Percentiles rank a stretch among this genome's conserved stretches.
These are phyloP conservation scores for Callyntrura sp. DNA, from an alignment of 2,888 invertebrate species.

Conservation along the genomic window DNA sequence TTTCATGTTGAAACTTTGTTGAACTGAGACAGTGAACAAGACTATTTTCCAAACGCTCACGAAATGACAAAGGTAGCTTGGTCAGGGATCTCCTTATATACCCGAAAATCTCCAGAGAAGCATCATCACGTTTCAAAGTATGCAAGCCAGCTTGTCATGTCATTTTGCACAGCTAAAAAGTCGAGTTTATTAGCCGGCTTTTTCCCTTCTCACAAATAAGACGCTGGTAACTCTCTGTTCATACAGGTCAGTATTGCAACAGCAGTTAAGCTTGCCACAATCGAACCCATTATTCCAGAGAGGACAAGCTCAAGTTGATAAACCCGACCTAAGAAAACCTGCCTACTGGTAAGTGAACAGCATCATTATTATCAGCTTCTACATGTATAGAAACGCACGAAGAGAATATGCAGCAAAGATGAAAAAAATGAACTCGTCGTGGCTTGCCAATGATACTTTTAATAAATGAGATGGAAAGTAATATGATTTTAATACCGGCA, in stretches of 20 bases:
- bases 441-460: slow-evolving; percentile 1
- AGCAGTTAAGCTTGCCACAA: too few species aligned
- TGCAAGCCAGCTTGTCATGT: too few species aligned
- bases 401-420: background rate
- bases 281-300: background rate
- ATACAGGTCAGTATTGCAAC: slow-evolving; percentile 55
- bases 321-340: slow-evolving; percentile 35
- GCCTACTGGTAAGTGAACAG: background rate
- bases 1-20: slow-evolving; percentile 61
- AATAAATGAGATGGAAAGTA: background rate
- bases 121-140: too few species aligned
- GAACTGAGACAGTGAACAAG: slow-evolving; percentile 63
- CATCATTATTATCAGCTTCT: background rate
- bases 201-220: slow-evolving; percentile 1
- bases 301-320: slow-evolving; percentile 6
- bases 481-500: background rate
- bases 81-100: slow-evolving; percentile 62
- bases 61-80: slow-evolving; percentile 55
- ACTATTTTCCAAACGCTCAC: slow-evolving; percentile 66
- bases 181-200: slow-evolving; percentile 37
- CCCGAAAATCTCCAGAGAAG: slow-evolving; percentile 48
- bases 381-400: background rate
- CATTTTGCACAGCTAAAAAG: too few species aligned
- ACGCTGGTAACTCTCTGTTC: slow-evolving; percentile 25
- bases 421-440: slow-evolving; percentile 6